Percentiles rank a stretch among this genome's conserved stretches.
Evolutionary conservation across 92 coral and sea anemone species (phyloP).

Genomic region (Parazoanthus swiftii): DNA sequence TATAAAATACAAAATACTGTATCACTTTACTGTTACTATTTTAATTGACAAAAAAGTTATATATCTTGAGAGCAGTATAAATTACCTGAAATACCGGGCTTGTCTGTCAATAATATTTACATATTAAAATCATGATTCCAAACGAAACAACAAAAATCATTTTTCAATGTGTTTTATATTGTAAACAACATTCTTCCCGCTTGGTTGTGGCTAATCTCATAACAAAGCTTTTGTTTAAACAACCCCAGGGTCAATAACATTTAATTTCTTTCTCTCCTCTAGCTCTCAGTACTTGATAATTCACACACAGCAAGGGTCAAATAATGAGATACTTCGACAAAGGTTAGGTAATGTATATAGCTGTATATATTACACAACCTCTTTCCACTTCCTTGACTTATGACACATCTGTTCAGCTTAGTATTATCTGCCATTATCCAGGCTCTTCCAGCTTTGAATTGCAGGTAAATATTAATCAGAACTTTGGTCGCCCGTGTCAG

Average conservation of each 20-base stretch:
- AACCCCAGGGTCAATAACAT: not conserved
- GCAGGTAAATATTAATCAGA: not conserved
- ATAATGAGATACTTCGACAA: not conserved
- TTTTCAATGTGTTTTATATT: not conserved
- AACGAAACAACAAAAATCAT: not conserved
- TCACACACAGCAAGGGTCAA: conserved; percentile 11
- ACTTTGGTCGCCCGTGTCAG: conserved; percentile 5
- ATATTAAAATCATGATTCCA: not conserved
- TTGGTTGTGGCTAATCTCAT: not conserved
- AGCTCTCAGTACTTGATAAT: not conserved
- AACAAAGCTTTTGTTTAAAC: not conserved
- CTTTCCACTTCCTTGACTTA: conserved; percentile 7
- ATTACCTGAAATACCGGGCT: not conserved
- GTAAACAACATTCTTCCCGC: not conserved
- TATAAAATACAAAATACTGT: too few species aligned
- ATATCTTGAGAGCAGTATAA: not conserved
- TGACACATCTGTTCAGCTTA: not conserved
- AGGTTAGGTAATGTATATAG: not conserved
- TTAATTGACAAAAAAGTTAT: not conserved
- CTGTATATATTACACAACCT: not conserved
- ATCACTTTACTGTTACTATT: not conserved
- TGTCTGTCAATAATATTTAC: not conserved
- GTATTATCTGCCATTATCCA: not conserved
- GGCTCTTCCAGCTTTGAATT: not conserved
- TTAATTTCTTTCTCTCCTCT: not conserved